phyloP scores from a whole-genome alignment of 2,797 vertebrate species.

The Agapornis canus region DNA sequence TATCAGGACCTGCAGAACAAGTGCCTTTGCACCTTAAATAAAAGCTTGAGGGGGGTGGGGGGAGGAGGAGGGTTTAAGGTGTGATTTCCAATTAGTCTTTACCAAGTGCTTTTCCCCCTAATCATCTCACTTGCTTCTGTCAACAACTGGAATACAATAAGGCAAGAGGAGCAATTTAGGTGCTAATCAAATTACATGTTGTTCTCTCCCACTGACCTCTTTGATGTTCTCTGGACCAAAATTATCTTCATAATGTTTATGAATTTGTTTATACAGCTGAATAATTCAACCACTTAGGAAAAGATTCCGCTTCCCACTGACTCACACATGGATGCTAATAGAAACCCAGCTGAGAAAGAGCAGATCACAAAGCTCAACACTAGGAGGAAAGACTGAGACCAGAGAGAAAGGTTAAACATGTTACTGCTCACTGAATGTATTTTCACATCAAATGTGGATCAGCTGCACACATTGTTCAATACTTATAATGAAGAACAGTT shows the following conservation, averaged over 20 bases:
- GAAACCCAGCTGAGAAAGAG: constrained; percentile 57
- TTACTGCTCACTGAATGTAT: constrained; percentile 20
- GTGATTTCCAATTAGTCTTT: constrained; percentile 32
- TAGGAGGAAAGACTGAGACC: constrained; percentile 21
- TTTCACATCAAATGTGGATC: constrained; percentile 28
- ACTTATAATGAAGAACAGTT: not conserved
- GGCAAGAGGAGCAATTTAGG: not conserved
- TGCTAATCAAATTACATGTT: constrained; percentile 6
- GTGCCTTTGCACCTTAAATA: not conserved
- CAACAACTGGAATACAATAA: constrained; percentile 27
- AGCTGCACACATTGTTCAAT: constrained; percentile 15
- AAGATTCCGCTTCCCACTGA: not conserved
- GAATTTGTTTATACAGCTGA: constrained; percentile 61
- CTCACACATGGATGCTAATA: constrained; percentile 30
- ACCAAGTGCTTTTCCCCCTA: not conserved
- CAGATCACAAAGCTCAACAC: constrained; percentile 42
- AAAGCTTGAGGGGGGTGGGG: not conserved
- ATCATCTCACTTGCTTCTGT: not conserved
- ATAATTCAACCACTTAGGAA: constrained; percentile 53
- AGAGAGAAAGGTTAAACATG: constrained; percentile 49
- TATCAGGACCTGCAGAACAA: not conserved
- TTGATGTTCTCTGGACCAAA: constrained; percentile 7
- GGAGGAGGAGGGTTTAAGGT: not conserved
- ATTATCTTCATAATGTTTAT: constrained; percentile 27
- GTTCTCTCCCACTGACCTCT: constrained; percentile 9